A percentile compares a stretch with the other conserved stretches of the same genome.
Conservation (phyloP, 1,140 invertebrate species). For the Drosophila sp. region DNA sequence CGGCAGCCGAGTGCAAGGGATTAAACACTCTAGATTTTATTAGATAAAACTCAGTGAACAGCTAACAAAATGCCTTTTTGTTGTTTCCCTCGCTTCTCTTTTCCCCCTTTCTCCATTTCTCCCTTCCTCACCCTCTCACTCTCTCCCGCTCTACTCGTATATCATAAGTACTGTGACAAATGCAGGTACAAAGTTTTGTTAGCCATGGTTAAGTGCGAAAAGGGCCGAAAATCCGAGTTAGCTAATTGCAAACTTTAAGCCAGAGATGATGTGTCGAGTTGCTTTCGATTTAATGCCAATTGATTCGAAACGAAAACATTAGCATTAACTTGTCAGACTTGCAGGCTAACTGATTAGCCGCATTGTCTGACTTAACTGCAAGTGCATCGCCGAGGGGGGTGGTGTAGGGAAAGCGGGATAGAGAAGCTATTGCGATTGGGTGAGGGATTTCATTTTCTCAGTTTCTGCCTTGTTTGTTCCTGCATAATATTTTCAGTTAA, state of each 20-base stretch:
- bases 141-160: constrained; percentile 24
- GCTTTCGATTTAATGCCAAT: constrained; percentile 68
- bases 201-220: constrained; percentile 38
- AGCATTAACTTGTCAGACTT: constrained; percentile 65
- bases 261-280: constrained; percentile 26
- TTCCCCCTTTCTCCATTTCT: neutral
- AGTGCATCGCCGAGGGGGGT: neutral
- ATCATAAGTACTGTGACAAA: constrained; percentile 80
- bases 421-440: neutral
- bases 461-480: constrained; percentile 62
- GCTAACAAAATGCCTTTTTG: constrained; percentile 56
- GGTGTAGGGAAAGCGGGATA: too few species aligned
- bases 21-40: constrained; percentile 82
- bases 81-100: neutral
- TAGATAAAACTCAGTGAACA: constrained; percentile 76
- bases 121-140: neutral
- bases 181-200: constrained; percentile 78
- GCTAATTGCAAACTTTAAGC: constrained; percentile 72
- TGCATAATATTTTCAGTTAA: constrained; percentile 79
- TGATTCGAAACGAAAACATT: constrained; percentile 69
- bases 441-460: constrained; percentile 26
- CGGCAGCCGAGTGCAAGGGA: constrained; percentile 72
- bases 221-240: constrained; percentile 22
- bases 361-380: constrained; percentile 38
- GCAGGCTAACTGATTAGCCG: constrained; percentile 60